Evolutionary conservation across 2,888 invertebrate genomes (phyloP), one percentile per base, ranked within the genome.

Genomic region (Lithodes maja): DNA sequence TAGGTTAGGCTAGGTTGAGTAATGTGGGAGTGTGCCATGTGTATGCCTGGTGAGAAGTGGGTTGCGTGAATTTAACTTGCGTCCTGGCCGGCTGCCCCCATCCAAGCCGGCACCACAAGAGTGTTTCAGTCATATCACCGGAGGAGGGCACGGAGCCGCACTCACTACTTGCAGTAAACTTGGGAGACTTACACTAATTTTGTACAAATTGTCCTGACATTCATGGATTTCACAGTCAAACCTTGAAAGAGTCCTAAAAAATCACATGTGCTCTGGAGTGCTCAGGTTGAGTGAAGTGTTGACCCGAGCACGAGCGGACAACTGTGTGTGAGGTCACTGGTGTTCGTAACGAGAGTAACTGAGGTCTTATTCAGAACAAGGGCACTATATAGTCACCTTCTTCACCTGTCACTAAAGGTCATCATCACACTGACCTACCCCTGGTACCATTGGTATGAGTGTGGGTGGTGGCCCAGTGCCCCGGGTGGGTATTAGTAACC

Each of bases 121-220:
- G 87, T 87, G 87, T 87, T 87, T 87, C 87, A 80, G 71, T 79
- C 79, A 83, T 87, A 87, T 87, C 87, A 87, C 87, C 74, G 87
- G 87, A 69, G n/a, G 17, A 74, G 71, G 82, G 69, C 69, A 71
- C 69, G 52, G 12, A 15, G 79, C 81, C 69, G 68, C 68, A 86
- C 75, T 81, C 87, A 78, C 68, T 50, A 50, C 68, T 78, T 83
- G 71, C 74, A 78, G 68, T 83, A 50, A 87, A 75, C 52, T 54
- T 49, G 55, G 83, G 82, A 83, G 87, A 87, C 87, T 87, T 87
- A 87, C 75, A 71, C 87, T 87, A 87, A 84, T 87, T 87, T 87
- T 87, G 87, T 87, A 87, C 87, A 87, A 84, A 79, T 83, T 87
- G 83, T 83, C 87, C 87, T 87, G 87, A 87, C 83, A 71, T 71